Evolutionary conservation across 2,113 vertebrate species (phyloP), one percentile per base, ranked within the genome.

Genomic region (Elanus axillaris): DNA sequence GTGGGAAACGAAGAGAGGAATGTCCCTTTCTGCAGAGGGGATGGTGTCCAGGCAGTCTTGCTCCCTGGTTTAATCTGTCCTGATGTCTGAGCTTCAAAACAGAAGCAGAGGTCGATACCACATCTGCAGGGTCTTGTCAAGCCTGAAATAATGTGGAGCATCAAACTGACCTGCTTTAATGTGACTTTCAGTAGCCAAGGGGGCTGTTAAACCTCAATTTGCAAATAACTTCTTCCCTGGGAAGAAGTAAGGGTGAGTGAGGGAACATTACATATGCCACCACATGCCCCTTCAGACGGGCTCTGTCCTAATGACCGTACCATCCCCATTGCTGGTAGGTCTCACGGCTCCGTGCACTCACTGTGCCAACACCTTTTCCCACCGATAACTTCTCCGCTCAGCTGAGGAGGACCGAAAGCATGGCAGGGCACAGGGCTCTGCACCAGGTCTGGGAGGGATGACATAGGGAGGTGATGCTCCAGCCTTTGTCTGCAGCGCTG

Each of bases 281-380:
- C 11, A 7, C 0, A 2, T 10, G 3, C 18, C 1, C 1, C 19
- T 34, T 23, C n/a, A 34, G 11, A 4, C 0, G 1, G 62, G 26
- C 22, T 67, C 22, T 6, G 36, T 22, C 52, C 43, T 16, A 4
- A 1, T 34, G 43, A 59, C 13, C 2, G 0, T 29, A 2, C 16
- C 10, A 2, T 27, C 27, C 36, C 38, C 22, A 5, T 3, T 13
- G 21, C 38, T 53, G 45, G 32, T 8, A 5, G 21, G 4, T 27
- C 3, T n/a, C 26, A 11, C 13, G 6, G 12, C 13, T 31, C 69
- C 0, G 1, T 32, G 43, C 10, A 6, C 13, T 8, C 11, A 1
- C 59, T 48, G 48, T 40, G 43, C 21, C 59, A 27, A 5, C 9
- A 7, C 8, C 12, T 38, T 48, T 10, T 59, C 38, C 27, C 60